A percentile compares a stretch with the other conserved stretches of the same genome.
phyloP scores from a whole-genome alignment of 1,140 invertebrate species.

The Danaus plexippus region DNA sequence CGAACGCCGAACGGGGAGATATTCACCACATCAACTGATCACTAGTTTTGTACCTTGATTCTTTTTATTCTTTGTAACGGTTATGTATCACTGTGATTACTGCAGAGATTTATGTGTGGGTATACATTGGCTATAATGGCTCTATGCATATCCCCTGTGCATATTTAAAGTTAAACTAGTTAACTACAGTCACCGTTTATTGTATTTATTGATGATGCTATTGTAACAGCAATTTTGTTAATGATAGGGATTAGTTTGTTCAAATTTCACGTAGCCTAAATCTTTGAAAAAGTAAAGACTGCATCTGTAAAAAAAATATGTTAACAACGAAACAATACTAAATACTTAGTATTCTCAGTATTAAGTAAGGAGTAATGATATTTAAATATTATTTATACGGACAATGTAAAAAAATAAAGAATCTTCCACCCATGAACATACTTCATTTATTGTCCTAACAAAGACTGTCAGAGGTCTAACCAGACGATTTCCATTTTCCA shows the following conservation, averaged over 20 bases:
- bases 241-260: too few species aligned
- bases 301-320: too few species aligned
- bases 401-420: too few species aligned
- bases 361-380: too few species aligned
- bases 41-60: slow-evolving; percentile 21
- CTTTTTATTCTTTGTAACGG: slow-evolving; percentile 12
- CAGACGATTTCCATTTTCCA: slow-evolving; percentile 41
- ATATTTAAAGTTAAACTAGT: slow-evolving; percentile 18
- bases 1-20: slow-evolving; percentile 29
- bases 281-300: too few species aligned
- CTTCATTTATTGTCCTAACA: slow-evolving; percentile 9
- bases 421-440: too few species aligned
- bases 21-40: slow-evolving; percentile 22
- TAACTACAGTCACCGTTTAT: slow-evolving; percentile 11
- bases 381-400: too few species aligned
- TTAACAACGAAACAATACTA: too few species aligned
- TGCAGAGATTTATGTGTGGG: slow-evolving; percentile 20
- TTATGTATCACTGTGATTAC: slow-evolving; percentile 14
- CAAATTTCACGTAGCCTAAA: too few species aligned
- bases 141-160: slow-evolving; percentile 11
- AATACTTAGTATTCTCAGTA: too few species aligned
- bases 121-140: slow-evolving; percentile 16
- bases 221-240: too few species aligned
- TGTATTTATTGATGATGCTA: slow-evolving; percentile 3
- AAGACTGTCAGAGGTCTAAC: slow-evolving; percentile 27